Base-by-base conservation (phyloP, 2,113 vertebrate species). In the Apistogramma diplotaenia region DNA sequence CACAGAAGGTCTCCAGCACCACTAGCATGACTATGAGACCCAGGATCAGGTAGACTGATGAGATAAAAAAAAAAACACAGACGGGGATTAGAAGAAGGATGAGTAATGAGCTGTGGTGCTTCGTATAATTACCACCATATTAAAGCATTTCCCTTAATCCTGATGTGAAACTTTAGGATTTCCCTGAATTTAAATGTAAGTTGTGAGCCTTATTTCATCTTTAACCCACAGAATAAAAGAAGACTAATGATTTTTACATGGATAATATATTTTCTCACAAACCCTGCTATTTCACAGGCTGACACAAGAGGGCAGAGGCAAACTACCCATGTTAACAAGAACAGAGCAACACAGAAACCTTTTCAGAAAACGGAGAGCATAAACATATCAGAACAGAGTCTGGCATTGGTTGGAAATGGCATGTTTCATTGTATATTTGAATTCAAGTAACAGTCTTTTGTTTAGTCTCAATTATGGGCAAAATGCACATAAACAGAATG, bases 1-100 rank as follows among this genome's bases (percentile, higher is more conserved):
- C 98, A 54, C 98, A 99, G 95, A 99, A 98, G 49, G 98, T 99
- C 91, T 99, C 98, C 67, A 99, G 94, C 60, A 98, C 97, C 6
- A 99, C 97, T 92, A 99, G 83, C 97, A 99, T 98, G 72, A 97
- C 96, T 0, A 99, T 96, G 58, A 99, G 96, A 43, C 98, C 98
- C 51, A 98, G 93, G 46, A 99, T 88, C 74, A 99, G 94, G 92
- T 99, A 99, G 77, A 97, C 97, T 99, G 88, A 13, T 0, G 19
- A 57, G 12, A 82, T 16, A 83, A 57, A 83, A 59, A 56, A 51
- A 55, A 29, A 57, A 25, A 1, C 9, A 29, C 10, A 2, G 59
- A 33, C 6, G 3, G 25, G 18, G 54, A 58, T 76, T 76, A 70
- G 1, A 33, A n/a, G 4, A 16, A 1, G 19, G 19, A 12, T 31